Percentiles rank a stretch among this genome's conserved stretches.
Conservation (phyloP, 2,113 vertebrate genomes). For the Oriolus oriolus region DNA sequence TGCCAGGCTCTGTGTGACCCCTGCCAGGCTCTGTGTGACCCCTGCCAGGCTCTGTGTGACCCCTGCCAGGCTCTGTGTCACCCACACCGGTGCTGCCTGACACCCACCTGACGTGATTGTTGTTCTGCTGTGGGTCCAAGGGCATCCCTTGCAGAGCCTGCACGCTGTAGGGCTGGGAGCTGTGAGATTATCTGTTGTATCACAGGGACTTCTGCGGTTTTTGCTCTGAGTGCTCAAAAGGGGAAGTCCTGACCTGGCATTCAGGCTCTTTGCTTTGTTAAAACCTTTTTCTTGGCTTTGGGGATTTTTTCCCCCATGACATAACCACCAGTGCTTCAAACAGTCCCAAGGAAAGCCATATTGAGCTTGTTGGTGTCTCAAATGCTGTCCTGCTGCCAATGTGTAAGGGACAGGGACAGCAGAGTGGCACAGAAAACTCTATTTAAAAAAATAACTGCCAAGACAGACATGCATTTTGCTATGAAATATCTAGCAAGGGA, state of each 20-base stretch:
- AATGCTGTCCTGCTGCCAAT: neutral
- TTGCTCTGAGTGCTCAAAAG: neutral
- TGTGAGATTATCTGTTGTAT: neutral
- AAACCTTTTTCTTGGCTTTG: neutral
- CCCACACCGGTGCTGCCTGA: neutral
- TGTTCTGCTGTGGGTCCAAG: neutral
- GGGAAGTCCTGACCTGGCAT: neutral
- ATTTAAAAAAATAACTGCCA: neutral
- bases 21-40: neutral
- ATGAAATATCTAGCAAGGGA: neutral
- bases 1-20: no score
- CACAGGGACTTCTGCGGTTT: neutral
- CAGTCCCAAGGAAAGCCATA: neutral
- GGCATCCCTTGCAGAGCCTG: neutral
- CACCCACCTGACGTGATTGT: rapidly evolving
- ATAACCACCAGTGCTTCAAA: neutral
- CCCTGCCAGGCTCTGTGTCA: no score
- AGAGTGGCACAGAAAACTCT: neutral
- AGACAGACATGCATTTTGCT: neutral
- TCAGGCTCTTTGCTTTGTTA: neutral
- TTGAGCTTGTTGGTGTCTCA: neutral
- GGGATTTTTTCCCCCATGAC: neutral
- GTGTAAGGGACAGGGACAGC: neutral
- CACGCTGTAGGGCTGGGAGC: neutral
- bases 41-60: neutral